A percentile compares a stretch with the other conserved stretches of the same genome.
Conservation (phyloP, 2,888 invertebrate species). For the Autographa pulchrina region DNA sequence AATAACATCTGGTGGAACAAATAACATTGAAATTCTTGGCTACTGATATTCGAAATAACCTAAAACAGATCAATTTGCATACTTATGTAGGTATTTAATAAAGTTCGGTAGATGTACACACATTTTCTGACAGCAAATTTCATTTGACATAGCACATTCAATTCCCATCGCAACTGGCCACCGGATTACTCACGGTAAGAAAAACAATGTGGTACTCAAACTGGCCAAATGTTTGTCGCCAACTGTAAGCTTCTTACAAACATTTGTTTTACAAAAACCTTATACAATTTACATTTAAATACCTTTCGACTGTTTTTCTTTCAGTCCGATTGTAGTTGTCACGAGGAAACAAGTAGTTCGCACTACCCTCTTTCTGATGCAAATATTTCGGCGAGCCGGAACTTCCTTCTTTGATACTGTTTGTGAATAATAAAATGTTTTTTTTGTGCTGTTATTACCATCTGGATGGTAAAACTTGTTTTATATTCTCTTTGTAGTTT, state of each 20-base stretch:
- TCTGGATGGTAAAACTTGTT: constrained; percentile 37
- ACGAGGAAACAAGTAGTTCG: constrained; percentile 70
- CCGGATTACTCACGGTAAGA: constrained; percentile 8
- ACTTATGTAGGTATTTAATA: no score
- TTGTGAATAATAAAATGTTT: constrained; percentile 77
- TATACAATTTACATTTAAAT: constrained; percentile 74
- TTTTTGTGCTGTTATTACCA: constrained; percentile 68
- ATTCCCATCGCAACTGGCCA: neutral
- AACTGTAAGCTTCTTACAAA: constrained; percentile 50
- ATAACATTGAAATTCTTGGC: neutral
- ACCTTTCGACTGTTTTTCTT: constrained; percentile 70
- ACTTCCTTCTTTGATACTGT: constrained; percentile 71
- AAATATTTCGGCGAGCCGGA: constrained; percentile 76
- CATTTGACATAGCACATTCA: constrained; percentile 1
- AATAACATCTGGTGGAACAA: neutral
- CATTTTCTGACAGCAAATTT: neutral
- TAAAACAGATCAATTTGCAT: no score
- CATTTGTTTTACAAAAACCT: constrained; percentile 44
- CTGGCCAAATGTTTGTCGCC: constrained; percentile 25
- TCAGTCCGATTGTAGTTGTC: constrained; percentile 59
- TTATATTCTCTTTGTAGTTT: constrained; percentile 47
- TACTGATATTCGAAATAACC: neutral
- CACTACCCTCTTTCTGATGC: constrained; percentile 78
- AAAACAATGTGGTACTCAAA: constrained; percentile 28
- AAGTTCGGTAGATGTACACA: no score